A percentile compares a stretch with the other conserved stretches of the same genome.
phyloP scores from a whole-genome alignment of 2,113 vertebrate species.

The Hyperopisus bebe region DNA sequence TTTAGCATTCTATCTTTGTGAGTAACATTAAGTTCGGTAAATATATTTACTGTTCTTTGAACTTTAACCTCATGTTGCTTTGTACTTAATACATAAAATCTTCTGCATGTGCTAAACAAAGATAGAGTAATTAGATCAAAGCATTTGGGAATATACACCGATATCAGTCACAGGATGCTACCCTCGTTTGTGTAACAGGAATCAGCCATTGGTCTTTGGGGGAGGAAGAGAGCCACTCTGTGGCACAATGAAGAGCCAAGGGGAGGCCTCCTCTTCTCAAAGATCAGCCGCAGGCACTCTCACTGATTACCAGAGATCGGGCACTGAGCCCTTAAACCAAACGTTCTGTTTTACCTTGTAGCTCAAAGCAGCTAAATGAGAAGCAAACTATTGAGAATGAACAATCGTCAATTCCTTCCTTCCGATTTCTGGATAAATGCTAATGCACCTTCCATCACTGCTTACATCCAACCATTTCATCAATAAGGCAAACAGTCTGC shows the following conservation, averaged over 20 bases:
- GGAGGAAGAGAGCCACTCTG: background rate
- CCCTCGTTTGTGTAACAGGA: background rate
- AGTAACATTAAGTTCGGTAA: background rate
- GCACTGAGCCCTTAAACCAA: background rate
- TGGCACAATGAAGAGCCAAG: background rate
- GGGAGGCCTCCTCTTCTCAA: no score
- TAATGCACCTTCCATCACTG: background rate
- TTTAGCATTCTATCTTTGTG: background rate
- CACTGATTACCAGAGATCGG: background rate
- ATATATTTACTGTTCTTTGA: background rate
- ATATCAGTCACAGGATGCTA: background rate
- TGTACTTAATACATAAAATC: background rate
- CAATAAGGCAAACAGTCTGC: background rate
- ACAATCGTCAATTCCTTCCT: background rate
- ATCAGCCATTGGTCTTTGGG: background rate
- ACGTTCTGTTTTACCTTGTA: background rate
- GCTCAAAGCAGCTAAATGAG: background rate
- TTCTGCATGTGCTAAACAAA: background rate
- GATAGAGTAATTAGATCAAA: background rate
- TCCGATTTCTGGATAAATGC: background rate
- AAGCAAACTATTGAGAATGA: background rate
- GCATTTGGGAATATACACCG: background rate
- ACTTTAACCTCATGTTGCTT: background rate
- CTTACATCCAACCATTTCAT: background rate
- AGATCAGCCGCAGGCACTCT: background rate